These are phyloP conservation scores for Drosophila lini DNA, from an alignment of 1,140 invertebrate genomes.

Conservation along the genomic window DNA sequence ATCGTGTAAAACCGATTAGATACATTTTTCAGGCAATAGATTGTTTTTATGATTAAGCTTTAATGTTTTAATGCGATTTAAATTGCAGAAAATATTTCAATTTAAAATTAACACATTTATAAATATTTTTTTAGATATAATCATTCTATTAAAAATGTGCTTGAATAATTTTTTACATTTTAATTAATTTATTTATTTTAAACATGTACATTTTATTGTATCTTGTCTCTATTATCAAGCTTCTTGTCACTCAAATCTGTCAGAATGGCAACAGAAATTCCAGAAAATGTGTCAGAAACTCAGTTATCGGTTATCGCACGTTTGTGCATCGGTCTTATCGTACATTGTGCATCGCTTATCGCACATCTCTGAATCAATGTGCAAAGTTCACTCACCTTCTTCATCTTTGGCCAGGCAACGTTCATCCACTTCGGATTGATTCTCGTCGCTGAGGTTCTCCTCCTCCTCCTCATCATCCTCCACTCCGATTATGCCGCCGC, in stretches of 20 bases:
- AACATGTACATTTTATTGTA: not conserved
- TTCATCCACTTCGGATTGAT: constrained; percentile 86
- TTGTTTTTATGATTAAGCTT: not conserved
- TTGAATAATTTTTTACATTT: not conserved
- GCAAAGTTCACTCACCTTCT: constrained; percentile 87
- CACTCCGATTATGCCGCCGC: constrained; percentile 85
- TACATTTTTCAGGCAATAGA: not conserved
- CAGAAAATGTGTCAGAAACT: constrained; percentile 33
- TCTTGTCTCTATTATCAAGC: constrained; percentile 66
- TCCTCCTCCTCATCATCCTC: constrained; percentile 89
- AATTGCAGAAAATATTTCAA: not conserved
- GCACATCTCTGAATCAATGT: constrained; percentile 6
- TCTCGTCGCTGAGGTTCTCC: constrained; percentile 94
- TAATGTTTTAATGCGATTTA: not conserved
- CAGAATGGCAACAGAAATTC: constrained; percentile 85
- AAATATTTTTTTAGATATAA: too few relatives aligned
- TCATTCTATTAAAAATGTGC: not conserved
- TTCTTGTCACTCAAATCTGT: constrained; percentile 81
- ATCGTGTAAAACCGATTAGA: not conserved
- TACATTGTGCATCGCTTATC: constrained; percentile 30
- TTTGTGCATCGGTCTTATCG: constrained; percentile 5
- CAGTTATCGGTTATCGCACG: constrained; percentile 40
- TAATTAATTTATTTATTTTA: not conserved
- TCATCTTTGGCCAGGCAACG: constrained; percentile 91
- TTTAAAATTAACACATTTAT: too few relatives aligned